A percentile compares a stretch with the other conserved stretches of the same genome.
These are phyloP conservation scores for Trichomycterus rosablanca DNA, from an alignment of 2,113 vertebrate species.

Conservation along the genomic window DNA sequence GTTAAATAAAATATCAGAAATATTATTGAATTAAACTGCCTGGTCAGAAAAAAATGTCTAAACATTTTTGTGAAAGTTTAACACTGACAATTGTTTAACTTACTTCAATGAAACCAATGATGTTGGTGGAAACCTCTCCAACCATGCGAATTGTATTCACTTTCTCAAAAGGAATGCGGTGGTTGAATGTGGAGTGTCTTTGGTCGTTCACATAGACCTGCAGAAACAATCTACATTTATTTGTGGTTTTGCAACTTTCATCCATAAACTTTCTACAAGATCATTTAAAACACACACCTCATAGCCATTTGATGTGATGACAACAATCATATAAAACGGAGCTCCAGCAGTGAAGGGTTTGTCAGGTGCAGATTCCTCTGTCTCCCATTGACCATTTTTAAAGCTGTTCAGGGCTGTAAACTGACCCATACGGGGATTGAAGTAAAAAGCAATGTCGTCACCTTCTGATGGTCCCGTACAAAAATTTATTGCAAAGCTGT, in stretches of 20 bases:
- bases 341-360: conserved; percentile 8
- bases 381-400: not conserved
- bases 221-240: not conserved
- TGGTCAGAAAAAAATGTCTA: too few relatives aligned
- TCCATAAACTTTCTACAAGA: too few relatives aligned
- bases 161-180: conserved; percentile 6
- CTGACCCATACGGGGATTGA: not conserved
- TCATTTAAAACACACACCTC: conserved; percentile 23
- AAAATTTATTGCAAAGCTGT: conserved; percentile 21
- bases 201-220: conserved; percentile 3
- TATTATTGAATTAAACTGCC: too few relatives aligned
- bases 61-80: not conserved
- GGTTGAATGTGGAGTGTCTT: conserved; percentile 7
- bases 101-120: conserved; percentile 14
- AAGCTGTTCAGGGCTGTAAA: conserved; percentile 10
- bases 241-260: too few relatives aligned
- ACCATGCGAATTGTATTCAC: not conserved
- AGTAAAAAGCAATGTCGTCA: conserved; percentile 27
- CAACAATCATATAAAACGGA: conserved; percentile 2
- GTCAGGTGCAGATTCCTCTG: not conserved
- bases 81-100: not conserved
- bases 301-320: conserved; percentile 6
- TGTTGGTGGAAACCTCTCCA: not conserved
- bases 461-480: not conserved
- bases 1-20: too few relatives aligned